Conservation (phyloP, 2,113 vertebrate species). For the Lichenostomus cassidix region DNA sequence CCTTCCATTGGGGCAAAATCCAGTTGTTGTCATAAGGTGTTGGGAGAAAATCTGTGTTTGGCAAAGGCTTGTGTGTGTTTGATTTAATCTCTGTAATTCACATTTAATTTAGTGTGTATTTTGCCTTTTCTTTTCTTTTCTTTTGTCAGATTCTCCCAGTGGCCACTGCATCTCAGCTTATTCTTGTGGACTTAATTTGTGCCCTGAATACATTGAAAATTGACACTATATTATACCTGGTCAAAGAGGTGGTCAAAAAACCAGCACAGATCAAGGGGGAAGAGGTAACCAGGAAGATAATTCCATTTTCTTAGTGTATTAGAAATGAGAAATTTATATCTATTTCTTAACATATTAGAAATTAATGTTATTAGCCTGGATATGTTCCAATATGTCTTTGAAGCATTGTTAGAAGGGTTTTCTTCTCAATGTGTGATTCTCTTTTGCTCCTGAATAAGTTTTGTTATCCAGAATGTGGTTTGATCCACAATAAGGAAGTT, state of each 20-base stretch:
- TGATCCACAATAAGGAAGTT: background rate
- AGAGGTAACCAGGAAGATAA: slow-evolving; percentile 75
- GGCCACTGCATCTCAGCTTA: slow-evolving; percentile 80
- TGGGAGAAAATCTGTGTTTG: background rate
- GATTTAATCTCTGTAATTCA: background rate
- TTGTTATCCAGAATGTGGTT: background rate
- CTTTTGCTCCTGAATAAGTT: background rate
- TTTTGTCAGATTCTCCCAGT: slow-evolving; percentile 80
- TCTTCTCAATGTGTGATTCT: background rate
- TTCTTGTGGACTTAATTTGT: slow-evolving; percentile 87
- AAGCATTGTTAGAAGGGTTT: background rate
- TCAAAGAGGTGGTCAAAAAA: slow-evolving; percentile 95
- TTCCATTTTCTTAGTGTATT: background rate
- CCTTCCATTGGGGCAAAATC: background rate
- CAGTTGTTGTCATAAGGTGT: background rate
- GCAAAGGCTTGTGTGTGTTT: background rate
- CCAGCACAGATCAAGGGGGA: slow-evolving; percentile 90
- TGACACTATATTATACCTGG: slow-evolving; percentile 84
- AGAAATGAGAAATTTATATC: no score
- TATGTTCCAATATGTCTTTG: background rate
- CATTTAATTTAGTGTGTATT: background rate
- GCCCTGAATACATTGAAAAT: slow-evolving; percentile 83
- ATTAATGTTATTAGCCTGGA: background rate
- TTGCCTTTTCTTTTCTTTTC: background rate
- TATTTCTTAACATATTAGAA: background rate